phyloP scores from a whole-genome alignment of 2,797 vertebrate genomes.

The Periophthalmus magnuspinnatus region DNA sequence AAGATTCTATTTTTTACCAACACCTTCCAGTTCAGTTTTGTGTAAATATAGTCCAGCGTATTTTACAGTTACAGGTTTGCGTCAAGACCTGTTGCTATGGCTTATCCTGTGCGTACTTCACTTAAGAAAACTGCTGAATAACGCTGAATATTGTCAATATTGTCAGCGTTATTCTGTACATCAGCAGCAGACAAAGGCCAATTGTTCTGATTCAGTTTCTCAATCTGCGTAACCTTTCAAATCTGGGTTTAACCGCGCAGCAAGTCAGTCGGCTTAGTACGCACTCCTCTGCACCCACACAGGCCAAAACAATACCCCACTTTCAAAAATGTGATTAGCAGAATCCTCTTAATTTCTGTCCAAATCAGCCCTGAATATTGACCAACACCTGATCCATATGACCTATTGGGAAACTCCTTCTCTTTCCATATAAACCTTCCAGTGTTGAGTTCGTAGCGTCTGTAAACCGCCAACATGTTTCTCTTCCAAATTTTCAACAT shows the following conservation, averaged over 20 bases:
- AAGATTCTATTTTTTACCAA: constrained; percentile 54
- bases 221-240: constrained; percentile 36
- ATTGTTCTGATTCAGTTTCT: constrained; percentile 30
- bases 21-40: neutral
- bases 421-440: constrained; percentile 58
- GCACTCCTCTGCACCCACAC: constrained; percentile 44
- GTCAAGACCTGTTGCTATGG: neutral
- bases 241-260: constrained; percentile 34
- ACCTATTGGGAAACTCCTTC: constrained; percentile 47
- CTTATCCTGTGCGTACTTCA: neutral
- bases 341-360: constrained; percentile 66
- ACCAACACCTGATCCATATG: constrained; percentile 63
- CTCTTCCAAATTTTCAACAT: constrained; percentile 70
- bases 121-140: constrained; percentile 46
- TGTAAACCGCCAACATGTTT: constrained; percentile 66
- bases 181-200: constrained; percentile 27
- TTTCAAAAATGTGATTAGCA: constrained; percentile 65
- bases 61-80: neutral
- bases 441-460: constrained; percentile 1
- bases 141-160: constrained; percentile 31
- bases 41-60: no score
- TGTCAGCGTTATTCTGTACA: no score
- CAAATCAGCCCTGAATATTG: constrained; percentile 49
- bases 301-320: constrained; percentile 27
- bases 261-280: constrained; percentile 30